phyloP scores from a whole-genome alignment of 2,113 vertebrate species.

The Pavo muticus region DNA sequence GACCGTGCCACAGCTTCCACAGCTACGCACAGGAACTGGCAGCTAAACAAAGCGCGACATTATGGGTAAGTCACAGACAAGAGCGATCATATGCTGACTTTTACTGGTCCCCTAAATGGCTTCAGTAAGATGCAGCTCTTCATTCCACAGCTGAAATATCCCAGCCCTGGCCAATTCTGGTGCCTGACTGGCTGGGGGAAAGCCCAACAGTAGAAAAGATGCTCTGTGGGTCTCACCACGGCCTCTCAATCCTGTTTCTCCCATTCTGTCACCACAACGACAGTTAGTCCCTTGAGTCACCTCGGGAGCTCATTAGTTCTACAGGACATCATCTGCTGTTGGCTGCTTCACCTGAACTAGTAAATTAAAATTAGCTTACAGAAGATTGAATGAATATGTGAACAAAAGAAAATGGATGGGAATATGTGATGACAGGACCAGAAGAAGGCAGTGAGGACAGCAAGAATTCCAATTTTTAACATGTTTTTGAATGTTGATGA shows the following conservation, averaged over 20 bases:
- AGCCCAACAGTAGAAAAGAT: not conserved
- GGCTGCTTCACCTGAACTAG: not conserved
- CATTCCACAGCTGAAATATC: not conserved
- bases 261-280: accelerated
- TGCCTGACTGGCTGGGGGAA: accelerated
- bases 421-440: not conserved
- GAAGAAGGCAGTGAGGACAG: not conserved
- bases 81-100: not conserved
- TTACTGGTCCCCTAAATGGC: not conserved
- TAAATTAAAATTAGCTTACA: not conserved
- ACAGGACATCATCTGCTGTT: accelerated
- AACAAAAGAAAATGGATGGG: not conserved
- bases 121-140: not conserved
- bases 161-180: not conserved
- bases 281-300: not conserved
- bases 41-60: not conserved
- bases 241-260: not conserved
- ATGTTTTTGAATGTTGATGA: not conserved
- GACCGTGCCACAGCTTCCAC: accelerated
- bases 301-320: not conserved
- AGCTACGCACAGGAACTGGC: not conserved
- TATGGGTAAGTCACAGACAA: not conserved
- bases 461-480: not conserved
- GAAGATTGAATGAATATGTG: not conserved
- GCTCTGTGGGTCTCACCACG: not conserved